Evolutionary conservation across 2,113 vertebrate genomes (phyloP).

Genomic region (Peromyscus californicus): DNA sequence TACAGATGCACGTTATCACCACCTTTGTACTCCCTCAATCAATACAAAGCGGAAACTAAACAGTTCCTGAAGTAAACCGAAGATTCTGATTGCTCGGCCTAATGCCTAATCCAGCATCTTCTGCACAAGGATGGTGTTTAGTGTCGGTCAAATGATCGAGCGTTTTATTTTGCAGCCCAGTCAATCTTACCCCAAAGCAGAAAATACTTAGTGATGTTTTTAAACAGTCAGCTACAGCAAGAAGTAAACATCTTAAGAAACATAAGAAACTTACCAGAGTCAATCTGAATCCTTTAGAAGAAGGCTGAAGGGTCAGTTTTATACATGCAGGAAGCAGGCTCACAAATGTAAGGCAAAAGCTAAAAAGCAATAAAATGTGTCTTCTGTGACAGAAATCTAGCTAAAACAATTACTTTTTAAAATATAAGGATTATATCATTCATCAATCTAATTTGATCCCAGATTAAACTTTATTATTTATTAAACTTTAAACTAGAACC

Average conservation of each 20-base stretch:
- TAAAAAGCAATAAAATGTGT: slow-evolving; percentile 82
- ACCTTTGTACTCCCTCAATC: slow-evolving; percentile 14
- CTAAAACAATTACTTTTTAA: slow-evolving; percentile 47
- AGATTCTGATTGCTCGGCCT: slow-evolving; percentile 24
- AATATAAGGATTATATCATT: slow-evolving; percentile 30
- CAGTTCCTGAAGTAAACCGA: slow-evolving; percentile 35
- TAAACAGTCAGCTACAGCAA: slow-evolving; percentile 39
- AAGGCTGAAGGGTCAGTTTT: slow-evolving; percentile 92
- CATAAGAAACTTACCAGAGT: slow-evolving; percentile 92
- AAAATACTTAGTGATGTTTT: slow-evolving; percentile 37
- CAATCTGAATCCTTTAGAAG: slow-evolving; percentile 93
- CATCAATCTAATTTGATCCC: slow-evolving; percentile 44
- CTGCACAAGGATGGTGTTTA: background rate
- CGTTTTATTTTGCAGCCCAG: background rate
- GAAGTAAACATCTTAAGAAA: slow-evolving; percentile 42
- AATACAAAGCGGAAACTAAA: slow-evolving; percentile 42
- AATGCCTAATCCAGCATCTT: background rate
- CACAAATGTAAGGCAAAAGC: slow-evolving; percentile 93
- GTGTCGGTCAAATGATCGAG: slow-evolving; percentile 8
- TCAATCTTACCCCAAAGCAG: slow-evolving; percentile 7
- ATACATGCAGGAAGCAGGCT: slow-evolving; percentile 93
- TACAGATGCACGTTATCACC: background rate
- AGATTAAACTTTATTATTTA: slow-evolving; percentile 45
- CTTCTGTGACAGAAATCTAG: background rate
- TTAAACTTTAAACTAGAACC: slow-evolving; percentile 54